These are phyloP conservation scores for Borostomias antarcticus DNA, from an alignment of 2,797 vertebrate genomes.

Conservation along the genomic window DNA sequence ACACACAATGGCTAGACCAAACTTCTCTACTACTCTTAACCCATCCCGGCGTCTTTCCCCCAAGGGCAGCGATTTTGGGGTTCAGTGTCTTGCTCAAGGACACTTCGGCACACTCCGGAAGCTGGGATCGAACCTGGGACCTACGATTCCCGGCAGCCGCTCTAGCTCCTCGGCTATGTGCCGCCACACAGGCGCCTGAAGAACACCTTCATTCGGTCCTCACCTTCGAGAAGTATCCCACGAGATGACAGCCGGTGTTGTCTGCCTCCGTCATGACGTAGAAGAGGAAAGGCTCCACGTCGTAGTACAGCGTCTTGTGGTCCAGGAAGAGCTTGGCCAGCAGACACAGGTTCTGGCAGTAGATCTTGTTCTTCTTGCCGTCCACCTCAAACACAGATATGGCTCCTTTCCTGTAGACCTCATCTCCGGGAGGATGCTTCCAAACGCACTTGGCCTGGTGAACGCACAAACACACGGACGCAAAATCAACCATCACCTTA, in stretches of 20 bases:
- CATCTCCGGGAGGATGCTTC: constrained; percentile 98
- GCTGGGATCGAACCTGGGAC: no score
- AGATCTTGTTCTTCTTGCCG: constrained; percentile 99
- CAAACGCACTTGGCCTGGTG: constrained; percentile 97
- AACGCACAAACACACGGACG: constrained; percentile 20
- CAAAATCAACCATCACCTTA: background rate
- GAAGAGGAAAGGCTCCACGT: constrained; percentile 97
- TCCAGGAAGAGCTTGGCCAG: constrained; percentile 98
- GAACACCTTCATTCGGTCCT: background rate
- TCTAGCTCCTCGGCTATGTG: no score
- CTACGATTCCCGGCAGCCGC: no score
- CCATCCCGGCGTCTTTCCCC: no score
- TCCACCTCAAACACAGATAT: constrained; percentile 99
- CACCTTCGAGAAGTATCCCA: constrained; percentile 99
- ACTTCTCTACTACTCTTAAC: no score
- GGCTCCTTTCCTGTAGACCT: constrained; percentile 94
- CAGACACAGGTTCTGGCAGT: constrained; percentile 98
- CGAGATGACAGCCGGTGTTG: constrained; percentile 97
- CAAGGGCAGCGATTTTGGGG: no score
- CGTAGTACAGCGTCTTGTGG: constrained; percentile 98
- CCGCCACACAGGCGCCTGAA: background rate
- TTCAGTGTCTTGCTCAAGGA: no score
- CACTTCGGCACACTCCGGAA: no score
- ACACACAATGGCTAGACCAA: no score
- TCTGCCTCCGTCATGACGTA: constrained; percentile 99